Evolutionary conservation across 2,888 invertebrate genomes (phyloP), one percentile per base, ranked within the genome.

Genomic region (Caprella mutica): DNA sequence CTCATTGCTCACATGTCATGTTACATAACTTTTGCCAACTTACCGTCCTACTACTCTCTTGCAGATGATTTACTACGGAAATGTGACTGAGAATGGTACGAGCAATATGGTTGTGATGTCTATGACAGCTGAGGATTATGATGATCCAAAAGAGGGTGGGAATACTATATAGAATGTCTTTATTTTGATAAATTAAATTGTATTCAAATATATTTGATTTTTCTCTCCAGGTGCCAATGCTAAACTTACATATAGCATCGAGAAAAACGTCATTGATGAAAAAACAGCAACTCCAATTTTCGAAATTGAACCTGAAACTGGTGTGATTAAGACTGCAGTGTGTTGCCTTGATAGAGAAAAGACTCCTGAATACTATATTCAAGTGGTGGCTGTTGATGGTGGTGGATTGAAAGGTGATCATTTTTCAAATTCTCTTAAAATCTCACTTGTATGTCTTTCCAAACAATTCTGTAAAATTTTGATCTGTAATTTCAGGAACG

Each of bases 51-150:
- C 63, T 5, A n/a, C 51, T 38, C 29, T n/a, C 17, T 40, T 21
- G 26, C 90, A 88, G 76, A 89, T 88, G 38, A 86, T 92, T 48
- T 92, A 92, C 74, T 88, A 86, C 72, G 92, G 92, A 61, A 92
- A 92, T 74, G 93, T 96, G 21, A 91, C 91, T 0, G 96, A 96
- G 76, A 93, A 94, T 72, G 93, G 93, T 67, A 89, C 90, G 14
- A 88, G 90, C 14, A 80, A 81, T 79, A 92, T 92, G 88, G 89
- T 92, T 60, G 93, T 96, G 56, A 93, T 94, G 93, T 93, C 93
- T 51, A 94, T 94, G 87, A 92, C 91, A 14, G 94, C 94, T 5
- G 86, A 92, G 3, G 85, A 84, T 59, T 92, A 92, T 72, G 97
- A 97, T 72, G 93, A 92, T 72, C 92, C 93, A 3, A 86, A 84